Conservation (phyloP, 30 jellyfish, hydroid and myxozoan species). For the Aurelia aurita region DNA sequence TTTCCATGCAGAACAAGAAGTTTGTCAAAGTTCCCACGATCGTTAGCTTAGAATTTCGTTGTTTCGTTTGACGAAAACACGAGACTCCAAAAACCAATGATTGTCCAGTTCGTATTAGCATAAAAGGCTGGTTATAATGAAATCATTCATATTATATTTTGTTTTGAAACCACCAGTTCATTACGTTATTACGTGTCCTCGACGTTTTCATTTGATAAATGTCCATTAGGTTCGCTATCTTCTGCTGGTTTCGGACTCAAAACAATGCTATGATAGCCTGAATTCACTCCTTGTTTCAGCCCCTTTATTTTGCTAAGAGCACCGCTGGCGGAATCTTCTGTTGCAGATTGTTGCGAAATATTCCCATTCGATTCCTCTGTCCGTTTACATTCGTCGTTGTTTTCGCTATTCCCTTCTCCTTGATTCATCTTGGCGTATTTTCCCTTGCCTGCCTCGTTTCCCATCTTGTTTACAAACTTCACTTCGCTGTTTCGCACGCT, state of each 20-base stretch:
- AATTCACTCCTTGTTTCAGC: conserved; percentile 23
- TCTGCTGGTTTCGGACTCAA: conserved; percentile 48
- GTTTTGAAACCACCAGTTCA: too few relatives aligned
- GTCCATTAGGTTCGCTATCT: background rate
- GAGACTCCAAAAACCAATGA: too few relatives aligned
- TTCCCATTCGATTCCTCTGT: conserved; percentile 3
- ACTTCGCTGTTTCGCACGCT: too few relatives aligned
- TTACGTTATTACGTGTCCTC: background rate
- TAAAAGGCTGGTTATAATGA: too few relatives aligned
- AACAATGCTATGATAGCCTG: conserved; percentile 63
- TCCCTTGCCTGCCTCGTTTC: conserved; percentile 77
- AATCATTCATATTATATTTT: too few relatives aligned
- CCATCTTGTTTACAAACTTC: conserved; percentile 41
- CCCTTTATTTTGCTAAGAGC: background rate
- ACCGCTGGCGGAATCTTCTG: conserved; percentile 1
- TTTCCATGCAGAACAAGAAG: too few relatives aligned
- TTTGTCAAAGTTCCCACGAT: too few relatives aligned
- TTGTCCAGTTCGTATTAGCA: too few relatives aligned
- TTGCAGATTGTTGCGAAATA: conserved; percentile 1
- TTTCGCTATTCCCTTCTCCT: conserved; percentile 11
- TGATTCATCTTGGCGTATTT: conserved; percentile 77
- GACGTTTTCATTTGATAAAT: background rate
- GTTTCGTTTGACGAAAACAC: too few relatives aligned
- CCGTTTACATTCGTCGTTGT: background rate
- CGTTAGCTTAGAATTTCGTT: too few relatives aligned